Base-by-base conservation (phyloP, 2,888 invertebrate genomes). In the Lithophane socia region DNA sequence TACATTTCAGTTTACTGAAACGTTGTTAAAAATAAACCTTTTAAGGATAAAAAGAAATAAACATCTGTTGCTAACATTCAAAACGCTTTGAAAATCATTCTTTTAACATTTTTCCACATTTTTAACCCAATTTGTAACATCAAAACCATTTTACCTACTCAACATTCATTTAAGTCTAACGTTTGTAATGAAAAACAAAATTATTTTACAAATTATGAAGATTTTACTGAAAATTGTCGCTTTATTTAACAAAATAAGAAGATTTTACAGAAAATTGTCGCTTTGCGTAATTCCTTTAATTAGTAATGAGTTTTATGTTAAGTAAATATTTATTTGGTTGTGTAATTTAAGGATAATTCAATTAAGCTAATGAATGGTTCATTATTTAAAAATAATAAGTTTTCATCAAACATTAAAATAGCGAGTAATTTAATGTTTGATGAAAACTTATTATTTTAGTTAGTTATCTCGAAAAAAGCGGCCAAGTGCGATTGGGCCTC, bases 11-110 rank as follows among this genome's bases (percentile, higher is more conserved):
- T 29, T 29, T 29, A 29, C 29, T 29, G 29, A 29, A 29, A 29
- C 1, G 29, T 29, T 29, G 29, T 29, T 29, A 29, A 29, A 29
- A 29, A 29, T 29, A 29, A 29, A 29, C 29, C 29, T 29, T 29
- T 29, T 29, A 29, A 29, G 13, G 2, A 49, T 61, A 13, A 16
- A 60, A 49, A 56, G 42, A 61, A 52, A 9, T n/a, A 54, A 70
- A 37, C 44, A 29, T 68, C 67, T 76, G 54, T 4, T 54, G 3
- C 9, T 10, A 49, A 68, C 70, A 18, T 61, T 13, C 9, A 37
- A 74, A 70, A 21, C 69, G 65, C 75, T 84, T 84, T 82, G 74
- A 73, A 47, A 73, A 70, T 49, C n/a, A 42, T 69, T 80, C 13
- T 65, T 69, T 61, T 8, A 21, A 16, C 0, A 12, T 52, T 61